phyloP scores from a whole-genome alignment of 2,888 invertebrate genomes.

The Drosophila gaucha region DNA sequence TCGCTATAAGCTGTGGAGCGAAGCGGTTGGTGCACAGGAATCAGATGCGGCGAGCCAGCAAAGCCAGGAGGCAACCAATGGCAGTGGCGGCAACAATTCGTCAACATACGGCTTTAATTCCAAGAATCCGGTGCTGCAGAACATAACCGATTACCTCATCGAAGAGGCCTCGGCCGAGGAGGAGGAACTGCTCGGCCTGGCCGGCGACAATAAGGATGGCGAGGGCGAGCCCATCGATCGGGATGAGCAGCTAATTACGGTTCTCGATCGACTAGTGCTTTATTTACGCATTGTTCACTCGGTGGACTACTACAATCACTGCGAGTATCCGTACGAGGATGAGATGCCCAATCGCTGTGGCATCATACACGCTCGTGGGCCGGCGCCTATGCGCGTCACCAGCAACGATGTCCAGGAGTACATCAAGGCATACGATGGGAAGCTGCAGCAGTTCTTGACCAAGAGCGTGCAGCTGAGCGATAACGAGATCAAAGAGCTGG shows the following conservation, averaged over 20 bases:
- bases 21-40: conserved; percentile 3
- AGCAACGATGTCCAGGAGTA: conserved; percentile 87
- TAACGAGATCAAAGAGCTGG: conserved; percentile 93
- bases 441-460: conserved; percentile 95
- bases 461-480: conserved; percentile 90
- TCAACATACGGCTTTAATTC: conserved; percentile 89
- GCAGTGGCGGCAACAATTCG: conserved; percentile 14
- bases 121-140: conserved; percentile 96
- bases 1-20: conserved; percentile 92
- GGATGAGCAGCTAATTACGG: conserved; percentile 90
- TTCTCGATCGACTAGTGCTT: conserved; percentile 92
- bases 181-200: conserved; percentile 92
- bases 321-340: conserved; percentile 99
- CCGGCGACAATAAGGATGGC: conserved; percentile 85
- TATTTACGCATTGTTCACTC: conserved; percentile 99
- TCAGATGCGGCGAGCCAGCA: conserved; percentile 6
- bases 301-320: conserved; percentile 99
- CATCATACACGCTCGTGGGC: conserved; percentile 98
- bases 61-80: conserved; percentile 40
- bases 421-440: conserved; percentile 93
- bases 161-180: conserved; percentile 99
- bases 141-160: conserved; percentile 98
- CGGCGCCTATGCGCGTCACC: conserved; percentile 92
- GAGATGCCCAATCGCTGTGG: conserved; percentile 99
- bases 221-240: conserved; percentile 88